Conservation (phyloP, 1,140 invertebrate species). For the Platorchestia sp. region DNA sequence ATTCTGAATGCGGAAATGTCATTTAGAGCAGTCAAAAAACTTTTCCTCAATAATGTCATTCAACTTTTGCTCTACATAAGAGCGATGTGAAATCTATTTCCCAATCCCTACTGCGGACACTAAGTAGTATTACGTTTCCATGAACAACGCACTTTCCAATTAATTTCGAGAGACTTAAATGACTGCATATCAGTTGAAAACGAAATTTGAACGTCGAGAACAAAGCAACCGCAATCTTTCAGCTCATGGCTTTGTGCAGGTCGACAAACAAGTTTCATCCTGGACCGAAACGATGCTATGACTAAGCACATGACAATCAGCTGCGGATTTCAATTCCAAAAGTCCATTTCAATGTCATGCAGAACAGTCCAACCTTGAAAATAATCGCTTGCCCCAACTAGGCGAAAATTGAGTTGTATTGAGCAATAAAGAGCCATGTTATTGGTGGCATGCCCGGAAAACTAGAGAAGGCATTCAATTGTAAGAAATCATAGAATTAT, state of each 20-base stretch:
- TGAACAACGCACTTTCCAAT: too few relatives aligned
- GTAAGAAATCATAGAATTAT: background rate
- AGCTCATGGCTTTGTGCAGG: background rate
- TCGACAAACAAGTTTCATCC: background rate
- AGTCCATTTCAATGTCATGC: background rate
- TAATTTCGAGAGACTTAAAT: background rate
- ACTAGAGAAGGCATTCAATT: too few relatives aligned
- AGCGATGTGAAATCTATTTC: too few relatives aligned
- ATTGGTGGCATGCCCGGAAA: background rate
- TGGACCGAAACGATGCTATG: background rate
- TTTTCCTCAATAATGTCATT: too few relatives aligned
- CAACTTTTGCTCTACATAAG: too few relatives aligned
- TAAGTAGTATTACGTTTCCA: too few relatives aligned
- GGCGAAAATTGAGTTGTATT: background rate
- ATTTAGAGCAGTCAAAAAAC: too few relatives aligned
- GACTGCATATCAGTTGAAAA: background rate
- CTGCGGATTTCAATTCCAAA: background rate
- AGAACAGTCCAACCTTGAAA: background rate
- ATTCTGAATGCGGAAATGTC: too few relatives aligned
- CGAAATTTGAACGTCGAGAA: background rate
- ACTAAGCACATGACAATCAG: background rate
- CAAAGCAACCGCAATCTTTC: background rate
- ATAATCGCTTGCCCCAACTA: background rate
- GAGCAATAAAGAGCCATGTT: background rate
- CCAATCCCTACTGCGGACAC: background rate